phyloP scores from a whole-genome alignment of 2,113 vertebrate genomes.

The Calidris pygmaea region DNA sequence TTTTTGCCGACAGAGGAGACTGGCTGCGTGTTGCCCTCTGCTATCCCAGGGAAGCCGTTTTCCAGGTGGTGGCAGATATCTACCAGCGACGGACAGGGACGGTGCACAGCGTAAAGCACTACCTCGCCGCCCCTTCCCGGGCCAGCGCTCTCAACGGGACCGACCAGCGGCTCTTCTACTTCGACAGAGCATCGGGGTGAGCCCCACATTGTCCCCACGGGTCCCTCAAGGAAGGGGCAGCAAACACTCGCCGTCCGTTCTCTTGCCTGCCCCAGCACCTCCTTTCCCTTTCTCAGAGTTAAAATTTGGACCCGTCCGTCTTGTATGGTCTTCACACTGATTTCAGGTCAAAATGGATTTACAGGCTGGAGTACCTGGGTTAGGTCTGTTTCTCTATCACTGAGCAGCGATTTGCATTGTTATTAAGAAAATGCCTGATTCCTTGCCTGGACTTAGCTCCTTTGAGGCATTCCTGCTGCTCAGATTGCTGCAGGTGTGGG shows the following conservation, averaged over 20 bases:
- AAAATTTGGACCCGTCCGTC: not conserved
- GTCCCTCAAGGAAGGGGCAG: not conserved
- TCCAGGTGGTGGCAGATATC: slow-evolving; percentile 40
- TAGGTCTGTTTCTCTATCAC: not conserved
- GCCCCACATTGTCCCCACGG: not conserved
- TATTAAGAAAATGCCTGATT: not conserved
- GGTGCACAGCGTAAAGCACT: slow-evolving; percentile 23
- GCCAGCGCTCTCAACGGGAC: not conserved
- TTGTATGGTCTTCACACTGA: not conserved
- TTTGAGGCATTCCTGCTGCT: not conserved
- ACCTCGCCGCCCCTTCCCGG: not conserved
- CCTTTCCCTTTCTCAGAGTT: not conserved
- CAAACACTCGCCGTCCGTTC: fast-evolving
- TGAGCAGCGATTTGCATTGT: fast-evolving
- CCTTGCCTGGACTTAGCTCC: not conserved
- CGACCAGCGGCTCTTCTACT: not conserved
- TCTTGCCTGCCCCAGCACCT: not conserved
- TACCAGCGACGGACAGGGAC: slow-evolving; percentile 37
- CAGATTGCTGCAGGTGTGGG: not conserved
- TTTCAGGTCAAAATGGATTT: not conserved
- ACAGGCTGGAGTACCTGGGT: not conserved
- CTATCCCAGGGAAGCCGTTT: slow-evolving; percentile 28
- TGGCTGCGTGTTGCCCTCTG: slow-evolving; percentile 51
- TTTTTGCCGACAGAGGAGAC: not conserved
- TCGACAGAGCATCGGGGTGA: not conserved